Evolutionary conservation across 2,797 vertebrate species (phyloP).

Genomic region (Galago senegalensis): DNA sequence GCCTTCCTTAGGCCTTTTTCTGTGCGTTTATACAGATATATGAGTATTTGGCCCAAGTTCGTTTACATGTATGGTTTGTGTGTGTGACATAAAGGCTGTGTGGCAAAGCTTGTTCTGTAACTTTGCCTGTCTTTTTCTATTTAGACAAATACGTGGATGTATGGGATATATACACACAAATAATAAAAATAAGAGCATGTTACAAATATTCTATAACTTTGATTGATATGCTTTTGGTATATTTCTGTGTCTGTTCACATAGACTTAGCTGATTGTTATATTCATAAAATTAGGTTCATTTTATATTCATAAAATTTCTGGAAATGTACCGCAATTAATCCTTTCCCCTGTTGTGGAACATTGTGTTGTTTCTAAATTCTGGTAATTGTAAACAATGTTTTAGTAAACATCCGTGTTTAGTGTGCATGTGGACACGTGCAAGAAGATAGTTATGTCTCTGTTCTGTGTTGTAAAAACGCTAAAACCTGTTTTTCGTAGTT

Average conservation of each 20-base stretch:
- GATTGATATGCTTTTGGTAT: constrained; percentile 25
- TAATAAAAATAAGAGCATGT: not conserved
- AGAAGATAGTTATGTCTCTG: not conserved
- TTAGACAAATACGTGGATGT: not conserved
- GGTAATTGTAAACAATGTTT: not conserved
- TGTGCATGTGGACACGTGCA: not conserved
- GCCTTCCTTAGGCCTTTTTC: not conserved
- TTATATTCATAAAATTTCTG: not conserved
- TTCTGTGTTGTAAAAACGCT: constrained; percentile 16
- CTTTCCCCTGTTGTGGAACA: not conserved
- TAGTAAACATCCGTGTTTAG: not conserved
- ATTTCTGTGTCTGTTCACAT: constrained; percentile 38
- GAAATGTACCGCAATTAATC: not conserved
- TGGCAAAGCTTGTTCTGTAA: not conserved
- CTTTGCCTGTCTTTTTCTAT: not conserved
- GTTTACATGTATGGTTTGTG: not conserved
- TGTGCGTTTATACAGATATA: not conserved
- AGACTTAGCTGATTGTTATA: constrained; percentile 41
- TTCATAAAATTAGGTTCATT: not conserved
- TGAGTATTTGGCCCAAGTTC: not conserved
- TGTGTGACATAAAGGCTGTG: not conserved
- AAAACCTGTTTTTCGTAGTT: not conserved
- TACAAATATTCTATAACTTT: constrained; percentile 27
- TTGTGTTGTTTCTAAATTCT: constrained; percentile 25
- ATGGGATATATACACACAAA: not conserved